Evolutionary conservation across 2,888 invertebrate species (phyloP).

Genomic region (Nomada ferruginata): DNA sequence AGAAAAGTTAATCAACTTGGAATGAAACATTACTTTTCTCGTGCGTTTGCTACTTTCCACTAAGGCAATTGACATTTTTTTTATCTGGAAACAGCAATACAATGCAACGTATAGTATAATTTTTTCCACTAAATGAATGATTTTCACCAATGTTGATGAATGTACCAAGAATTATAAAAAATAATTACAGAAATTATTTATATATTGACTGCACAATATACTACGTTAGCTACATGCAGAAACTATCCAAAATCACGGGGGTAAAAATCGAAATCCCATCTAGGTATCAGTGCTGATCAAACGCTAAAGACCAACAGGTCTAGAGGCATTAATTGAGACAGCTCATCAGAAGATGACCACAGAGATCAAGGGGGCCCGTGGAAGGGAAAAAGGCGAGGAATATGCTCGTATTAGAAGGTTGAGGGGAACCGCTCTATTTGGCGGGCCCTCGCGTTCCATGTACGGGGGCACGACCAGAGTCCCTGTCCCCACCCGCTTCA

Average conservation of each 20-base stretch:
- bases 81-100: not conserved
- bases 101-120: no score
- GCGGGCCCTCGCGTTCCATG: conserved; percentile 50
- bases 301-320: not conserved
- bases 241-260: not conserved
- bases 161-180: no score
- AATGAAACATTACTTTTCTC: not conserved
- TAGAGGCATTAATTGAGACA: conserved; percentile 40
- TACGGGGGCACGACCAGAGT: conserved; percentile 29
- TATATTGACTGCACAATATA: no score
- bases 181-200: no score
- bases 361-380: conserved; percentile 8
- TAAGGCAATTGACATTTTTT: not conserved
- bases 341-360: conserved; percentile 6
- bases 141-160: no score
- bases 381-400: conserved; percentile 34
- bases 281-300: not conserved
- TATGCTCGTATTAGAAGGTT: conserved; percentile 46
- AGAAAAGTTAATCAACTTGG: conserved; percentile 52
- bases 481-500: conserved; percentile 15
- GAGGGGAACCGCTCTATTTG: conserved; percentile 60
- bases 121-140: no score
- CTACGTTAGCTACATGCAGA: no score
- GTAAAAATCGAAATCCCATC: not conserved
- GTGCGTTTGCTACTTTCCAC: not conserved